Evolutionary conservation across 2,113 vertebrate species (phyloP).

Genomic region (Sigmodon hispidus): DNA sequence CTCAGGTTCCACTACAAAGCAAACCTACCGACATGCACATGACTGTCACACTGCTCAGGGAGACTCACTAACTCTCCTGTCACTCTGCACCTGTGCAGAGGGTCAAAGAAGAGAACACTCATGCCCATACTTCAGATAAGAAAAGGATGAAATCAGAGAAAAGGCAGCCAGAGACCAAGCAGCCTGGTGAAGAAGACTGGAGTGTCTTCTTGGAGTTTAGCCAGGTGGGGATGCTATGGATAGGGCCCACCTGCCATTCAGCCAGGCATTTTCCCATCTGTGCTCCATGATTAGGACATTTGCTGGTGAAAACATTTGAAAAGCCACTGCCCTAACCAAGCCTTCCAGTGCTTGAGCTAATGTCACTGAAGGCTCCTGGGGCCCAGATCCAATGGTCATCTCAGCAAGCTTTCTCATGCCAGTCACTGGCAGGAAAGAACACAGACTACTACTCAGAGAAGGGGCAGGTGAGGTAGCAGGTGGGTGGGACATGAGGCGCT

Average conservation of each 20-base stretch:
- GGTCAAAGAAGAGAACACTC: neutral
- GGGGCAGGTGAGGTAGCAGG: neutral
- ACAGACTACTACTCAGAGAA: neutral
- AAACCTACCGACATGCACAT: neutral
- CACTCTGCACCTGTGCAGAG: neutral
- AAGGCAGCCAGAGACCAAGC: neutral
- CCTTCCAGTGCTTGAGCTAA: neutral
- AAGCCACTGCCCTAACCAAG: neutral
- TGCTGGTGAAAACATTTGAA: neutral
- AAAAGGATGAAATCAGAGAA: neutral
- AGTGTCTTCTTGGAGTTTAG: neutral
- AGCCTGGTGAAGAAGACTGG: neutral
- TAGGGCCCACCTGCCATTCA: neutral
- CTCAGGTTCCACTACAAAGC: neutral
- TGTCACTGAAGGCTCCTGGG: neutral
- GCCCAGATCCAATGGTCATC: neutral
- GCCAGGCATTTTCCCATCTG: neutral
- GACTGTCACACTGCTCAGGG: neutral
- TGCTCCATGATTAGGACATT: accelerated
- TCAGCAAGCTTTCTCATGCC: neutral
- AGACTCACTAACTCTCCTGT: neutral
- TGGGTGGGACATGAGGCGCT: neutral
- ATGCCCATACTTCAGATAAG: neutral
- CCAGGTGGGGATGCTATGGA: neutral
- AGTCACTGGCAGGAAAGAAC: accelerated